Base-by-base conservation (phyloP, 2,888 invertebrate species). In the Agrochola macilenta region DNA sequence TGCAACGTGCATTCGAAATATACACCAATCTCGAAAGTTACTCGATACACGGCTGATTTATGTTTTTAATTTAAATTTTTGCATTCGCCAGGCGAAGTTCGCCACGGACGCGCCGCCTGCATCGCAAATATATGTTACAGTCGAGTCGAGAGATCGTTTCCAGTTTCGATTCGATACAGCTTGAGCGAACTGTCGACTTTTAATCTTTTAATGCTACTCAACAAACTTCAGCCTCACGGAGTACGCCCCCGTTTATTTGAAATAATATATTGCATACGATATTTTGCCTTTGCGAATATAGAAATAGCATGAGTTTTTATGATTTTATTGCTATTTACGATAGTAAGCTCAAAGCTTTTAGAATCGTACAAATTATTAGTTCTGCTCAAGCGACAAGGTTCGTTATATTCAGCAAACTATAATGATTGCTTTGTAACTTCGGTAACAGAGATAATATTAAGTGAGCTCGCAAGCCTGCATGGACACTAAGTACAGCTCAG, bases 61-160 rank as follows among this genome's bases (percentile, higher is more conserved):
- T 97, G 97, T 94, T 97, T 97, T 97, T 97, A 97, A 97, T 97
- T 97, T 97, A 97, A 97, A 97, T 97, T 97, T 97, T 96, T 96
- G 96, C 97, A 97, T 96, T 96, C 96, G 94, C 95, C 93, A 88
- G 94, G 94, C 96, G 93, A 95, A 96, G 94, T 96, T 96, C 87
- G 94, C 95, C 93, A 90, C 93, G 95, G 95, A 94, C 95, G 95
- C 95, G 95, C 95, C 92, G 96, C 94, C 95, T 96, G 96, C 96
- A 96, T 96, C 91, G 95, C 96, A 96, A 96, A 96, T 96, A 95
- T 95, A 95, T 95, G 95, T 95, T 94, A 93, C 93, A 91, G 92
- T 89, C 91, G 93, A 93, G 92, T 91, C 93, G 91, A 91, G 94
- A 93, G 93, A 94, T 95, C 95, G 95, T 92, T 94, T 91, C 93